phyloP scores from a whole-genome alignment of 2,888 invertebrate genomes.

The Anoplius nigerrimus region DNA sequence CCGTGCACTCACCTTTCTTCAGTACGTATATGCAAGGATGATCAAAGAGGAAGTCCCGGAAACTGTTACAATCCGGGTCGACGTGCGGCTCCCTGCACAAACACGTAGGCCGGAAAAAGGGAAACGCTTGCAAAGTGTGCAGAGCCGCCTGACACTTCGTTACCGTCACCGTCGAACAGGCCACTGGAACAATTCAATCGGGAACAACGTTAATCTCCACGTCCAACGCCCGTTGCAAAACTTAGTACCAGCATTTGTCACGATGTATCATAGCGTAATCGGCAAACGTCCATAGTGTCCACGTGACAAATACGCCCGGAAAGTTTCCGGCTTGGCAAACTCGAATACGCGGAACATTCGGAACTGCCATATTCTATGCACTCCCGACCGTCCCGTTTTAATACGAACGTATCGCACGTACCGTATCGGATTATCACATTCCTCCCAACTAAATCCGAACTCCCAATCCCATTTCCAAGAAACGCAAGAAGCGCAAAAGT shows the following conservation, averaged over 20 bases:
- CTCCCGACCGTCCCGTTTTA: no score
- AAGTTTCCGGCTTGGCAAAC: no score
- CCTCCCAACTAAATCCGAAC: no score
- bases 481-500: no score
- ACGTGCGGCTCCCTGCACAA: constrained; percentile 93
- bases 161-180: constrained; percentile 94
- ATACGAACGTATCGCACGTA: no score
- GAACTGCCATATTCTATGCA: no score
- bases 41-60: constrained; percentile 94
- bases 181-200: constrained; percentile 82
- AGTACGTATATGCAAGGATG: constrained; percentile 94
- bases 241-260: background rate
- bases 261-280: background rate
- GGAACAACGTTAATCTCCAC: background rate
- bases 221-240: background rate
- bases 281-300: background rate
- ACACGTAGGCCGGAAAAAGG: constrained; percentile 95
- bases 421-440: no score
- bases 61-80: constrained; percentile 94
- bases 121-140: constrained; percentile 91
- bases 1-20: constrained; percentile 86
- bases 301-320: background rate
- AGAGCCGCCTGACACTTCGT: constrained; percentile 95
- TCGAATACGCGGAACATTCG: no score
- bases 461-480: no score